These are phyloP conservation scores for Dryocosmus kuriphilus DNA, from an alignment of 2,888 invertebrate species.

Conservation along the genomic window DNA sequence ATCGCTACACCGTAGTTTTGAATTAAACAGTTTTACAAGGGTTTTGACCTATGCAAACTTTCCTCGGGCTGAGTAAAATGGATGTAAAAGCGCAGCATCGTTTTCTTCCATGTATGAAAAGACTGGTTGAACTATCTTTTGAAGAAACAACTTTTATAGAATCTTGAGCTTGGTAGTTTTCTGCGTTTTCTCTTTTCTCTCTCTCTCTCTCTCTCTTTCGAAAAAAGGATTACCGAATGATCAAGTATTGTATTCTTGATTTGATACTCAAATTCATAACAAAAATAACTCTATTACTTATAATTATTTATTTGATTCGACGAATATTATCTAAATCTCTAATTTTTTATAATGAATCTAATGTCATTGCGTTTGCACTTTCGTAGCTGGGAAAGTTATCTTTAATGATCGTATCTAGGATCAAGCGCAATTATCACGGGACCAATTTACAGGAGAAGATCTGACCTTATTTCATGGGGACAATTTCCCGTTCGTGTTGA, in stretches of 20 bases:
- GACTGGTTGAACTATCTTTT: not conserved
- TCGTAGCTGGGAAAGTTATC: not conserved
- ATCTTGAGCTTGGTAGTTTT: not conserved
- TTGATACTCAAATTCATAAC: no score
- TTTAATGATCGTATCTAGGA: not conserved
- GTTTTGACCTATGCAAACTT: constrained; percentile 20
- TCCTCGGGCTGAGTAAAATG: not conserved
- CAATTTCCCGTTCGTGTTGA: constrained; percentile 25
- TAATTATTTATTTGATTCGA: not conserved
- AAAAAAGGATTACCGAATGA: no score
- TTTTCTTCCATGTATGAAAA: constrained; percentile 1
- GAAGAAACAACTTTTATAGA: not conserved
- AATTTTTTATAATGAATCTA: not conserved
- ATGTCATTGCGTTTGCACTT: not conserved
- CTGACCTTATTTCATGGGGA: constrained; percentile 10
- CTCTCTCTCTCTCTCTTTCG: no score
- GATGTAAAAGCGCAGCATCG: not conserved
- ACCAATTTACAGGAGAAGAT: constrained; percentile 16
- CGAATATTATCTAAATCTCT: no score
- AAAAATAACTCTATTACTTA: no score
- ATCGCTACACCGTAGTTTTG: not conserved
- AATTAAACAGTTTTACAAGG: constrained; percentile 1
- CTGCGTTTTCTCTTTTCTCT: not conserved
- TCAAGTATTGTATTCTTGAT: no score
- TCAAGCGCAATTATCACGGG: not conserved